phyloP scores from a whole-genome alignment of 2,888 invertebrate species.

The Calephelis perditalis region DNA sequence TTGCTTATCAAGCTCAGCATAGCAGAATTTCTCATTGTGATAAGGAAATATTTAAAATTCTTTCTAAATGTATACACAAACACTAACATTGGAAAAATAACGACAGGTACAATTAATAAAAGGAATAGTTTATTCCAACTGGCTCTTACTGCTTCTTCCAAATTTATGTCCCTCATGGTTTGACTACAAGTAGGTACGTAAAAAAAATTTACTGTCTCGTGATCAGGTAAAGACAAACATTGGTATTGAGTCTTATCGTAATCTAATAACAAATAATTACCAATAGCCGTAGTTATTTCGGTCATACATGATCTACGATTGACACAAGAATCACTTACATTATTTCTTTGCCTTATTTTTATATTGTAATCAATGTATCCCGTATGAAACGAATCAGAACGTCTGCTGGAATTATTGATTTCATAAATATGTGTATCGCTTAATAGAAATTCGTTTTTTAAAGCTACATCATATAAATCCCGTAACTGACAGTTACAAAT shows the following conservation, averaged over 20 bases:
- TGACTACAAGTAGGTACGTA: conserved; percentile 38
- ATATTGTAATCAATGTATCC: conserved; percentile 43
- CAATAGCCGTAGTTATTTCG: conserved; percentile 31
- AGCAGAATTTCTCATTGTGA: conserved; percentile 77
- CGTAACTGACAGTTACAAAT: conserved; percentile 78
- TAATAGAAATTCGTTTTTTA: conserved; percentile 25
- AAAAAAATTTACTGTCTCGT: conserved; percentile 33
- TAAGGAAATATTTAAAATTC: conserved; percentile 77
- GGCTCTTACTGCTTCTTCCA: conserved; percentile 27
- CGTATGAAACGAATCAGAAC: conserved; percentile 34
- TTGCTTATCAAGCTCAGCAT: conserved; percentile 74
- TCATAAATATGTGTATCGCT: neutral
- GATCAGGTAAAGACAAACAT: conserved; percentile 42
- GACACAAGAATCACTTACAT: conserved; percentile 29
- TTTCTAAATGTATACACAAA: conserved; percentile 54
- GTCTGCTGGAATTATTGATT: neutral
- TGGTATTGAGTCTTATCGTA: conserved; percentile 37
- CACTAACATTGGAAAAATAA: conserved; percentile 37
- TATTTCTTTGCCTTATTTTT: conserved; percentile 34
- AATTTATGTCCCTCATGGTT: conserved; percentile 26
- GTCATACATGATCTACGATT: conserved; percentile 26
- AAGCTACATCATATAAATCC: conserved; percentile 64
- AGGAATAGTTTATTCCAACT: conserved; percentile 36
- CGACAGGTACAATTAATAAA: conserved; percentile 37
- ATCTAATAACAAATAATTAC: conserved; percentile 46